Evolutionary conservation across 2,888 invertebrate species (phyloP), one percentile per base, ranked within the genome.

Genomic region (Campaea margaritaria): DNA sequence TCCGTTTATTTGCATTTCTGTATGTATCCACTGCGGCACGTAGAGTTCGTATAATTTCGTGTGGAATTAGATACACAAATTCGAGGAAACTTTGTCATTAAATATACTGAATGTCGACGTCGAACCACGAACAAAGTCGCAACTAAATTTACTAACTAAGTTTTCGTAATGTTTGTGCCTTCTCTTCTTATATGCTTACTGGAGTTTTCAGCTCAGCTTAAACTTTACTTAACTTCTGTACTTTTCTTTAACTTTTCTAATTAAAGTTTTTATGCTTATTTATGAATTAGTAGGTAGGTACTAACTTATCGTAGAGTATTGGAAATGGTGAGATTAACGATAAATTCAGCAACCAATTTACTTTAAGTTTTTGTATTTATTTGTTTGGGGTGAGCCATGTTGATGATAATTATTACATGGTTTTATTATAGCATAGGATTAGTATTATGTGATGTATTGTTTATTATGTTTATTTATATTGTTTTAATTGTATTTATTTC

Each of bases 61-160:
- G 41, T 31, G 47, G 50, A 55, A 56, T 58, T 56, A 56, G 46
- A 51, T 49, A 48, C 50, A 55, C 58, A 58, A 58, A 52, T 52
- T 63, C 55, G 10, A 9, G 4, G 42, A 52, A 58, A 63, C 62
- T 63, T 63, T 56, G 52, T 58, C 58, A 45, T 58, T 63, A 58
- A 63, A 63, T 63, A 7, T 9, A 56, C 46, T 58, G 62, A 57
- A 49, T 57, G 56, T 52, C 52, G 48, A 54, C 54, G 62, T 62
- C 51, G 58, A 55, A 63, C 55, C 58, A 54, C 51, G 47, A 45
- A 52, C 62, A 55, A 54, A 58, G 62, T 55, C 55, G 50, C 47
- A 56, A 63, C 62, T 63, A 55, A 58, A 63, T 51, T 62, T 58
- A 44, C 58, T 15, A 54, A 58, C 50, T 52, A 48, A 27, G 62